These are phyloP conservation scores for Sphaerophoria rueppellii DNA, from an alignment of 2,888 invertebrate genomes.

Conservation along the genomic window DNA sequence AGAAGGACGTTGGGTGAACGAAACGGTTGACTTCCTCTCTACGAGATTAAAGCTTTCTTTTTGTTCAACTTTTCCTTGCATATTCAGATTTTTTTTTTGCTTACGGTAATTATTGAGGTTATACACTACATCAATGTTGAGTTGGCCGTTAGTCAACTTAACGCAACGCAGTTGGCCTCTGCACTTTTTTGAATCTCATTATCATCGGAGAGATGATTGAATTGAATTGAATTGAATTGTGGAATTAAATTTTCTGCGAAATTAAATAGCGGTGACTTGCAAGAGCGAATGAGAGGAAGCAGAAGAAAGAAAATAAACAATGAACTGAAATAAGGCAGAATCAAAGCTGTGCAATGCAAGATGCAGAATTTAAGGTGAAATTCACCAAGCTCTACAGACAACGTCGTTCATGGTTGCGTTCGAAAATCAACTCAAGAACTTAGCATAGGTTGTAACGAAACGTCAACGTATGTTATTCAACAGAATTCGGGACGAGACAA, in stretches of 20 bases:
- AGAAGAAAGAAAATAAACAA: conserved; percentile 15
- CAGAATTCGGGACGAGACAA: no score
- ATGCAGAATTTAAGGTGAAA: conserved; percentile 5
- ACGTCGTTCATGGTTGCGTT: no score
- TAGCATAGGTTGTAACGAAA: no score
- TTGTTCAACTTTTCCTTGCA: conserved; percentile 6
- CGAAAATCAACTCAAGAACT: no score
- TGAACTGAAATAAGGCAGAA: neutral
- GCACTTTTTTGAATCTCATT: conserved; percentile 69
- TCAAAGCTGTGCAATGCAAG: neutral
- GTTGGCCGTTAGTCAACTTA: conserved; percentile 17
- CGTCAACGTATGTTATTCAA: no score
- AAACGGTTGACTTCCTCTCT: neutral
- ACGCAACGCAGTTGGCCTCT: conserved; percentile 61
- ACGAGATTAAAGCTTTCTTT: neutral
- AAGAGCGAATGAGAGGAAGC: neutral
- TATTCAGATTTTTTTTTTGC: conserved; percentile 40
- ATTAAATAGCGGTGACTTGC: conserved; percentile 62
- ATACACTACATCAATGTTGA: conserved; percentile 19
- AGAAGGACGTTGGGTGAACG: conserved; percentile 2
- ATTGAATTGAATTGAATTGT: conserved; percentile 71
- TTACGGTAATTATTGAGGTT: conserved; percentile 38
- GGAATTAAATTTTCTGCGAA: conserved; percentile 65
- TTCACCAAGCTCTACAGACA: neutral
- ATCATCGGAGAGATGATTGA: conserved; percentile 60